Conservation (phyloP, 2,888 invertebrate species). For the Liodrosophila aerea region DNA sequence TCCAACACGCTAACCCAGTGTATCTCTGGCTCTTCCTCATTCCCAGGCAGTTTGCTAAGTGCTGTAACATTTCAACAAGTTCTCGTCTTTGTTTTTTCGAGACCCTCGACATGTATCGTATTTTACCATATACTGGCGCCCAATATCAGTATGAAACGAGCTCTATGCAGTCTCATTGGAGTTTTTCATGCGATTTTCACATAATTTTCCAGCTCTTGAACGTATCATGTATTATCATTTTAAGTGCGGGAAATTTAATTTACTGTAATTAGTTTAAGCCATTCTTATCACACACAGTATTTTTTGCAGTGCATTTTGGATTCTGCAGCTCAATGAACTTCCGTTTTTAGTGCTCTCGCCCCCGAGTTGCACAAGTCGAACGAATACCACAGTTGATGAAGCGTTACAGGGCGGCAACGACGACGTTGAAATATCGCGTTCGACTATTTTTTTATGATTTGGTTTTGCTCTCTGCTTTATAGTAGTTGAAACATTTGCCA, state of each 20-base stretch:
- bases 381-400: constrained; percentile 52
- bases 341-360: constrained; percentile 64
- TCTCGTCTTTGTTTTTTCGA: neutral
- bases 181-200: neutral
- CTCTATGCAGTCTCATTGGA: no score
- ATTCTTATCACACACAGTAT: constrained; percentile 9
- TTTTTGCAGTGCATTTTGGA: constrained; percentile 10
- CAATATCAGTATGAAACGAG: no score
- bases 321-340: constrained; percentile 55
- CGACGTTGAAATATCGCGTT: constrained; percentile 65
- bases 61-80: neutral
- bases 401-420: constrained; percentile 68
- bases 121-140: no score
- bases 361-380: constrained; percentile 30
- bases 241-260: neutral
- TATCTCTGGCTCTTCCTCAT: no score
- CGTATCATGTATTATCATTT: neutral
- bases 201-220: neutral
- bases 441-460: constrained; percentile 71
- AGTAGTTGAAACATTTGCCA: constrained; percentile 73
- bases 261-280: constrained; percentile 2
- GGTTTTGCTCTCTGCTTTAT: constrained; percentile 61
- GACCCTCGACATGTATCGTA: no score
- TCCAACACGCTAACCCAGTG: no score
- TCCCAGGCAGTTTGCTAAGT: no score